Conservation (phyloP, 2,888 invertebrate species). For the Yponomeuta sedellus region DNA sequence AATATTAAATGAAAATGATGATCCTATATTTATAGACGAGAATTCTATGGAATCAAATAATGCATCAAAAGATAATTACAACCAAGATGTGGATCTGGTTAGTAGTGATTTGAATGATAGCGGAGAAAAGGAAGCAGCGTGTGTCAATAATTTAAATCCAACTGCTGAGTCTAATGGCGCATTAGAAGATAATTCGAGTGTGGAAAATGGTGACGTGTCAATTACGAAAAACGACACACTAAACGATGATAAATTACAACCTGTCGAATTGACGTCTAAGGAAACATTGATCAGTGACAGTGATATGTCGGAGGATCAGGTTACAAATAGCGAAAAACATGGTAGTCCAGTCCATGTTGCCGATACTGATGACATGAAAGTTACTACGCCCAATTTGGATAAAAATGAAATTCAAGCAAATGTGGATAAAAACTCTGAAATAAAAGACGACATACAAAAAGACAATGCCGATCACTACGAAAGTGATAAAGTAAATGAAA, state of each 20-base stretch:
- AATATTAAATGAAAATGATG: constrained; percentile 58
- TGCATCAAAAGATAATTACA: constrained; percentile 34
- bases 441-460: constrained; percentile 19
- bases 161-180: not conserved
- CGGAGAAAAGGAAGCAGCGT: constrained; percentile 20
- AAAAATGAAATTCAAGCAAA: constrained; percentile 3
- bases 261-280: not conserved
- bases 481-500: constrained; percentile 17
- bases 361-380: constrained; percentile 15
- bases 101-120: constrained; percentile 72
- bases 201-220: not conserved
- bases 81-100: constrained; percentile 51
- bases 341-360: constrained; percentile 15
- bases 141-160: not conserved
- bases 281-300: not conserved
- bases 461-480: constrained; percentile 10
- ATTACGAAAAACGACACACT: not conserved
- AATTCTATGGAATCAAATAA: constrained; percentile 63
- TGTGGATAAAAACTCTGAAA: constrained; percentile 9
- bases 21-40: constrained; percentile 71
- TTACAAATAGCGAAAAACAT: not conserved
- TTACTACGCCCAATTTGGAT: not conserved
- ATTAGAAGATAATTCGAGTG: not conserved
- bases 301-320: not conserved
- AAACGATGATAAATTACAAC: not conserved